Conservation (phyloP, 2,797 vertebrate species). For the Parotocinclus haroldoi region DNA sequence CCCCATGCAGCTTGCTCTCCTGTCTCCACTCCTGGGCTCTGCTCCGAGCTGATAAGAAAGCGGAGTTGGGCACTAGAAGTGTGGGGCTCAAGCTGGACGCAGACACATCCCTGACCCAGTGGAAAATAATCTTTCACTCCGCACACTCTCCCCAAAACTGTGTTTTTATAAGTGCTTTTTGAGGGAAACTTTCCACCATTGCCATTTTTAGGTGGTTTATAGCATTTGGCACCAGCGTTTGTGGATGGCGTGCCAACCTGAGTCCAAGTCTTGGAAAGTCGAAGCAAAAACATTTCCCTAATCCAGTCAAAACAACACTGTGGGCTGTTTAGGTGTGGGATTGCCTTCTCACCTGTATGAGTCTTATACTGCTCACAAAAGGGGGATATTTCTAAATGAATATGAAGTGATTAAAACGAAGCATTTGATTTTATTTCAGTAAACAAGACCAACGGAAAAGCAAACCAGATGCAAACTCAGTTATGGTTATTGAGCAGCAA, state of each 20-base stretch:
- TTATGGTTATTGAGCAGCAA: too few species aligned
- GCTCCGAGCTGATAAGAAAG: constrained; percentile 53
- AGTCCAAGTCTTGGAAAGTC: constrained; percentile 65
- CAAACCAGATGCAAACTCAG: too few species aligned
- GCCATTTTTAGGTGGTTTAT: constrained; percentile 80
- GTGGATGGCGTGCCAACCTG: constrained; percentile 72
- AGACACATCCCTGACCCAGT: constrained; percentile 67
- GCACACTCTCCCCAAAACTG: constrained; percentile 58
- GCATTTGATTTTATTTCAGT: too few species aligned
- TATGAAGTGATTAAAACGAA: too few species aligned
- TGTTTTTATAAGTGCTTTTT: constrained; percentile 70
- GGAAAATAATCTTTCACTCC: constrained; percentile 68
- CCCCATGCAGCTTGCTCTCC: too few species aligned
- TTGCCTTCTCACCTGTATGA: constrained; percentile 27
- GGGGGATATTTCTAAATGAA: too few species aligned
- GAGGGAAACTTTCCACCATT: constrained; percentile 75
- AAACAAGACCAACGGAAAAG: too few species aligned
- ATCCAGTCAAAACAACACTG: constrained; percentile 34
- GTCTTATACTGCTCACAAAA: too few species aligned
- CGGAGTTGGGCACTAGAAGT: constrained; percentile 30
- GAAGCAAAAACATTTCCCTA: constrained; percentile 40
- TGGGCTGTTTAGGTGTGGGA: constrained; percentile 19
- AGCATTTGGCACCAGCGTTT: constrained; percentile 67
- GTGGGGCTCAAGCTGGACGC: constrained; percentile 45
- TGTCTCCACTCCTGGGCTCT: constrained; percentile 13